Percentiles rank a stretch among this genome's conserved stretches.
These are phyloP conservation scores for Bombyx mandarina DNA, from an alignment of 1,140 invertebrate species.

Conservation along the genomic window DNA sequence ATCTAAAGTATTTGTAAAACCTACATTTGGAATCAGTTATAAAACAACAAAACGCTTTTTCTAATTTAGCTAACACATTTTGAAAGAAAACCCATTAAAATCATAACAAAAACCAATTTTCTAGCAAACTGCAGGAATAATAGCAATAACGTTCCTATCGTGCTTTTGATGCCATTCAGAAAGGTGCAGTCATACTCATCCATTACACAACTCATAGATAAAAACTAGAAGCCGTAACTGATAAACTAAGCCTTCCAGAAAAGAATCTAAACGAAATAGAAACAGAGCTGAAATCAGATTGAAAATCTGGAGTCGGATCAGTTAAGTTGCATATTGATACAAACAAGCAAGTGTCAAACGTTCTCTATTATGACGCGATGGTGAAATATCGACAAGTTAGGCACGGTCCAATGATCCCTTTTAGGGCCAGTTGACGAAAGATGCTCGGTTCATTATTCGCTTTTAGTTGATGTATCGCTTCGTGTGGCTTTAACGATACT, in stretches of 20 bases:
- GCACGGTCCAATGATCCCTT: slow-evolving; percentile 32
- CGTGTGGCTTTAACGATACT: slow-evolving; percentile 13
- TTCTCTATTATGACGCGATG: slow-evolving; percentile 38
- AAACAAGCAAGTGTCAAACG: slow-evolving; percentile 38
- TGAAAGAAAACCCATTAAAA: too few species aligned
- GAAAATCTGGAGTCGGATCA: slow-evolving; percentile 2
- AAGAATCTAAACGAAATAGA: background rate
- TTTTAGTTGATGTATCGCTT: slow-evolving; percentile 26
- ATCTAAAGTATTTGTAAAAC: too few species aligned
- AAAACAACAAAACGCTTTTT: too few species aligned
- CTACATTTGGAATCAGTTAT: too few species aligned
- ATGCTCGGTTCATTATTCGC: slow-evolving; percentile 26
- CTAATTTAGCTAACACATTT: too few species aligned
- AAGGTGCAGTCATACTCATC: slow-evolving; percentile 28
- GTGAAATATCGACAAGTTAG: slow-evolving; percentile 41
- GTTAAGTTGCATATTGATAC: slow-evolving; percentile 7
- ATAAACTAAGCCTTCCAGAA: slow-evolving; percentile 6
- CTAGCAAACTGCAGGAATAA: background rate
- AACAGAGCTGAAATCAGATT: slow-evolving; percentile 15
- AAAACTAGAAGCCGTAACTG: slow-evolving; percentile 9
- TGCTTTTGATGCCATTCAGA: slow-evolving; percentile 19
- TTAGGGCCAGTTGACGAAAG: slow-evolving; percentile 27
- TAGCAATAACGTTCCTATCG: slow-evolving; percentile 2
- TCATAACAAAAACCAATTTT: too few species aligned
- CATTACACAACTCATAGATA: slow-evolving; percentile 21